Percentiles rank a stretch among this genome's conserved stretches.
Conservation (phyloP, 2,113 vertebrate genomes). For the Nesoenas mayeri region DNA sequence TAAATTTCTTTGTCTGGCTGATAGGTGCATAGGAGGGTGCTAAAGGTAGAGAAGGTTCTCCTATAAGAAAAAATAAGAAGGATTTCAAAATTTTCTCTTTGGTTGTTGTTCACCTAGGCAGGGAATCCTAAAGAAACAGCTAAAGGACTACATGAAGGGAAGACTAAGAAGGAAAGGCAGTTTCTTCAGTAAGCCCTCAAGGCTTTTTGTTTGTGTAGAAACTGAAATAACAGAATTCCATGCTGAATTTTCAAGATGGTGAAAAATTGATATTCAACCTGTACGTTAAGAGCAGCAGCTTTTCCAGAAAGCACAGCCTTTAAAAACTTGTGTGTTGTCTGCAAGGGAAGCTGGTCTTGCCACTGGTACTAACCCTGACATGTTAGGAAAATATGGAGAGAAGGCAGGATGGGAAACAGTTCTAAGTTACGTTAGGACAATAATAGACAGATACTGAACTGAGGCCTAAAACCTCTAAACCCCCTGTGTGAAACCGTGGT, state of each 20-base stretch:
- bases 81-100: constrained; percentile 35
- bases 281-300: constrained; percentile 10
- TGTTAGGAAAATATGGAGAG: background rate
- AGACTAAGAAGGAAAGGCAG: constrained; percentile 10
- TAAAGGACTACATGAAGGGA: background rate
- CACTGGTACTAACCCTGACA: background rate
- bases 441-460: background rate
- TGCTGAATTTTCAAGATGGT: background rate
- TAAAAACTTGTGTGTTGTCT: background rate
- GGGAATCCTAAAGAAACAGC: constrained; percentile 7
- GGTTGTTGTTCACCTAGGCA: constrained; percentile 17
- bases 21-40: constrained; percentile 61
- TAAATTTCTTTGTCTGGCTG: constrained; percentile 40
- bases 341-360: background rate
- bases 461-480: background rate
- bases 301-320: constrained; percentile 6
- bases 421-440: background rate
- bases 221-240: background rate
- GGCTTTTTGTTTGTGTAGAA: constrained; percentile 17
- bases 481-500: background rate
- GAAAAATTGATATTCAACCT: constrained; percentile 33
- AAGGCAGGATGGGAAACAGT: background rate
- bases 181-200: constrained; percentile 13
- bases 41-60: constrained; percentile 57
- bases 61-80: constrained; percentile 29